Evolutionary conservation across 2,888 invertebrate genomes (phyloP).

Genomic region (Trichogramma dendrolimi): DNA sequence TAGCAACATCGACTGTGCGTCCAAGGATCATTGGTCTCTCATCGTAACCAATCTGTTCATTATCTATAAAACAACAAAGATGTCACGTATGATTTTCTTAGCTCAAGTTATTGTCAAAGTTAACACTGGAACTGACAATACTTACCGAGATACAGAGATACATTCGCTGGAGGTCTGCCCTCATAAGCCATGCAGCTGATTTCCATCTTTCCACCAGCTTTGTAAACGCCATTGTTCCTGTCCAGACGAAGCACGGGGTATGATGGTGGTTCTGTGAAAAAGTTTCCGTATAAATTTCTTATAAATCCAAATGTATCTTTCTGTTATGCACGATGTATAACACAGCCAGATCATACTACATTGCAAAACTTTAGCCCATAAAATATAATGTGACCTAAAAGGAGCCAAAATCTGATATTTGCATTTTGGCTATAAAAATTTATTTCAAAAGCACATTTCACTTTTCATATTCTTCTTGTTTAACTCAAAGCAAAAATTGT

Average conservation of each 20-base stretch:
- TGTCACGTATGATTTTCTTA: neutral
- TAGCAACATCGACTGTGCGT: constrained; percentile 2
- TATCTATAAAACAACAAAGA: constrained; percentile 52
- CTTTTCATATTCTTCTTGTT: too few relatives aligned
- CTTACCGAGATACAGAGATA: constrained; percentile 69
- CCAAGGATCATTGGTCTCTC: constrained; percentile 56
- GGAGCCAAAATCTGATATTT: too few relatives aligned
- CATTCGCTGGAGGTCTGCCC: constrained; percentile 72
- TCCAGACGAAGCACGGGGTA: constrained; percentile 17
- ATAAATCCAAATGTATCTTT: constrained; percentile 9
- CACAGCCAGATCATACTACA: constrained; percentile 7
- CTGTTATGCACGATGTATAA: neutral
- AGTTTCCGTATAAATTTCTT: neutral
- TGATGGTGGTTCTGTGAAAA: constrained; percentile 7
- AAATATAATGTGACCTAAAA: neutral
- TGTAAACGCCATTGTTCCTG: constrained; percentile 51
- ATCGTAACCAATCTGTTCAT: constrained; percentile 60
- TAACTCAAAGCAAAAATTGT: too few relatives aligned
- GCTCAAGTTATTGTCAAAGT: constrained; percentile 3
- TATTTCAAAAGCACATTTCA: too few relatives aligned
- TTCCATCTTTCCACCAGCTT: constrained; percentile 60
- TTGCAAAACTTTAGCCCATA: constrained; percentile 4
- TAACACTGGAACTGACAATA: constrained; percentile 5
- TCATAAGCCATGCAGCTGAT: constrained; percentile 67
- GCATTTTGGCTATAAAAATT: too few relatives aligned